Percentiles rank a stretch among this genome's conserved stretches.
These are phyloP conservation scores for Phorcus lineatus DNA, from an alignment of 2,888 invertebrate species.

Conservation along the genomic window DNA sequence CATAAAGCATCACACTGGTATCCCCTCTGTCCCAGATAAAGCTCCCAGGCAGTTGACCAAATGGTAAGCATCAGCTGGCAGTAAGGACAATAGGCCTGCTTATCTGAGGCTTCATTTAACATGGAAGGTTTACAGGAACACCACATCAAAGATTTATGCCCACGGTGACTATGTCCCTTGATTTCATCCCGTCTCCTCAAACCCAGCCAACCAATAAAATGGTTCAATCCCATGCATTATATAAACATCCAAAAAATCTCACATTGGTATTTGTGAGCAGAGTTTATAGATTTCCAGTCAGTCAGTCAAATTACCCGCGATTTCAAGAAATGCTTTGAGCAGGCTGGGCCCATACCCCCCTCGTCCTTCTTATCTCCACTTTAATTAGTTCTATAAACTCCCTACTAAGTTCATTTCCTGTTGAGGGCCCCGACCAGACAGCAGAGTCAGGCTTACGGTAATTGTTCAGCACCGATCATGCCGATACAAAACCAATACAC, in stretches of 20 bases:
- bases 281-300: neutral
- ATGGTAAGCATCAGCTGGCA: neutral
- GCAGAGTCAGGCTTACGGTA: neutral
- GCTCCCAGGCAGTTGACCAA: neutral
- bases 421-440: neutral
- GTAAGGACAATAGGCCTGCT: neutral
- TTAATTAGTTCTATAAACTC: slow-evolving; percentile 32
- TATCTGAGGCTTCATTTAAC: neutral
- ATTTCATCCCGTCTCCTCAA: neutral
- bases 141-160: slow-evolving; percentile 1
- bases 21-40: neutral
- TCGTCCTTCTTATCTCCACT: neutral
- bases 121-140: neutral
- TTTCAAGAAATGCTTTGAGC: neutral
- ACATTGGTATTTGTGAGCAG: neutral
- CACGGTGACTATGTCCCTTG: neutral
- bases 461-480: neutral
- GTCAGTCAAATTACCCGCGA: neutral
- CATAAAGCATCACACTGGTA: no score
- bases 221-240: neutral
- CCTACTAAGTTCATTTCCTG: slow-evolving; percentile 25
- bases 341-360: slow-evolving; percentile 11
- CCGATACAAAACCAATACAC: neutral
- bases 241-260: neutral
- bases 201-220: neutral